phyloP scores from a whole-genome alignment of 2,888 invertebrate species.

The Heterodera filipjevi region DNA sequence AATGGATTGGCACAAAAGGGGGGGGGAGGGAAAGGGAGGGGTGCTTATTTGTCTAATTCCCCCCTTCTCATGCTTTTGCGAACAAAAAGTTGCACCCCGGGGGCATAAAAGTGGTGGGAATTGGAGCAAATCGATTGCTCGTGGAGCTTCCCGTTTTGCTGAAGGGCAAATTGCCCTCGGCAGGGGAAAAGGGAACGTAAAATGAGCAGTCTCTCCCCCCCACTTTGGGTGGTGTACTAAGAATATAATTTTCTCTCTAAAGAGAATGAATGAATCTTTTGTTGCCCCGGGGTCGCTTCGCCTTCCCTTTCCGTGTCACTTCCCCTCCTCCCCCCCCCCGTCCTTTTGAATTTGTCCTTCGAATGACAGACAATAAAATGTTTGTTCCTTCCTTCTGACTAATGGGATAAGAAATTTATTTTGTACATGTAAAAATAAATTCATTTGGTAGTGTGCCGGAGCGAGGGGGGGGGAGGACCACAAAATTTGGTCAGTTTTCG shows the following conservation, averaged over 20 bases:
- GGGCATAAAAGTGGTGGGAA: conserved; percentile 1
- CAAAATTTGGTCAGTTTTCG: background rate
- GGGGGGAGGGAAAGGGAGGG: background rate
- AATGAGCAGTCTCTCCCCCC: background rate
- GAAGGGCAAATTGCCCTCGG: conserved; percentile 3
- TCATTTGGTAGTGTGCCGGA: no score
- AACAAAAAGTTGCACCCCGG: conserved; percentile 7
- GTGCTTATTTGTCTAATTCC: background rate
- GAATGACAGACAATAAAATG: background rate
- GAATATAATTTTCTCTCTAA: background rate
- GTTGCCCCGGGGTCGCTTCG: background rate
- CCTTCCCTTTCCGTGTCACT: background rate
- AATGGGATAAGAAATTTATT: background rate
- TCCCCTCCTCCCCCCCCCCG: background rate
- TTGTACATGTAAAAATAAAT: background rate
- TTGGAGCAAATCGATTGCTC: conserved; percentile 1
- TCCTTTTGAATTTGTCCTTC: background rate
- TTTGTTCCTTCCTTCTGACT: background rate
- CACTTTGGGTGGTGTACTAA: background rate
- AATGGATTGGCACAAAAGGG: background rate
- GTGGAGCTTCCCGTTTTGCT: background rate
- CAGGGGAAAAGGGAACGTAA: background rate
- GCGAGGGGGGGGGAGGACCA: background rate
- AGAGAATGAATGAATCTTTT: background rate
- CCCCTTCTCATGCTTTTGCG: background rate